A percentile compares a stretch with the other conserved stretches of the same genome.
These are phyloP conservation scores for Otolemur garnettii DNA, from an alignment of 2,113 vertebrate species.

Conservation along the genomic window DNA sequence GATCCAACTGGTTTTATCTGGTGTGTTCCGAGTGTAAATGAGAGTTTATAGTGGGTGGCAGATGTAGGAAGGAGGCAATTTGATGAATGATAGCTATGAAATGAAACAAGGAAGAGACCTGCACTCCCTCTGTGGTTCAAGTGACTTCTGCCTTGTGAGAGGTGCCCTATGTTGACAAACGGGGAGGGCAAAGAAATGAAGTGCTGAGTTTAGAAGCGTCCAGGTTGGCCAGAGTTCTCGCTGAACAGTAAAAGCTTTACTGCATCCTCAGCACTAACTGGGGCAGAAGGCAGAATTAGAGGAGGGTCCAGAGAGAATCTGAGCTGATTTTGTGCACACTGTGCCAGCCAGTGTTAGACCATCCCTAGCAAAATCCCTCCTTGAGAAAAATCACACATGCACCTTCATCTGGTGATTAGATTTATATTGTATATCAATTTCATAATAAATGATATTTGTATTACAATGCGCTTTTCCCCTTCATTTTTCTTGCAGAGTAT, in stretches of 20 bases:
- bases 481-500: neutral
- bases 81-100: constrained; percentile 31
- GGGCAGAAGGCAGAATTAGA: neutral
- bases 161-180: neutral
- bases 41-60: neutral
- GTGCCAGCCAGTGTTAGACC: neutral
- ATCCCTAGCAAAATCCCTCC: neutral
- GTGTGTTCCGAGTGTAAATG: constrained; percentile 23
- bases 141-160: neutral
- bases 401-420: neutral
- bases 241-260: constrained; percentile 4
- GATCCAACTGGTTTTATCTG: constrained; percentile 20
- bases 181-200: neutral
- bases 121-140: neutral
- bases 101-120: constrained; percentile 41
- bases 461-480: neutral
- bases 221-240: neutral
- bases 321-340: neutral
- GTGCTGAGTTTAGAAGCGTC: neutral
- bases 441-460: neutral
- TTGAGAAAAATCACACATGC: neutral
- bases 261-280: neutral
- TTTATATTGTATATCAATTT: neutral
- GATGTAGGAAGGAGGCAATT: constrained; percentile 52
- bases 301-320: neutral